Evolutionary conservation across 2,888 invertebrate genomes (phyloP), one percentile per base, ranked within the genome.

Genomic region (Melinaea marsaeus): DNA sequence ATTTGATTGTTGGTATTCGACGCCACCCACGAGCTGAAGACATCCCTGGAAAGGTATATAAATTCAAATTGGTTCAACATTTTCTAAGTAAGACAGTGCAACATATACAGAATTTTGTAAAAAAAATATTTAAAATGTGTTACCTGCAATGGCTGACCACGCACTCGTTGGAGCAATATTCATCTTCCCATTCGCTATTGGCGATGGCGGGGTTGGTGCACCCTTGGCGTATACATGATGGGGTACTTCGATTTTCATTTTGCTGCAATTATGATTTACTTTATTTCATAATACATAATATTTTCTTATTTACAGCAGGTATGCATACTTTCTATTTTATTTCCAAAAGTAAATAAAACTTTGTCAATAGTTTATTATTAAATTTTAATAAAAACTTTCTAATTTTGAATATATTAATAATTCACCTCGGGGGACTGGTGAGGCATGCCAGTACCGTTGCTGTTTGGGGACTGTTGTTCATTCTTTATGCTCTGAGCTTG

Each of bases 111-210:
- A 51, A 34, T 35, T 37, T 11, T 35, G 13, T n/a, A 46, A 13
- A 60, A 13, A 42, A 3, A 33, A 55, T 45, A 55, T 33, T 47
- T 56, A 22, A 22, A 22, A 22, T 22, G 22, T 46, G 2, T 74
- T 81, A 91, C 94, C 97, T 95, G 94, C 98, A 98, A 88, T 98
- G 98, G 85, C 95, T 96, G 83, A 98, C 97, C 71, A 98, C 98
- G 90, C 98, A 98, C 87, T 98, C 97, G 88, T 97, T 98, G 88
- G 97, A 97, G 92, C 98, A 98, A 86, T 98, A 98, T 85, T 98
- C 98, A 83, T 97, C 97, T 85, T 98, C 98, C 98, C 98, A 98
- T 88, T 97, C 97, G 70, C 95, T 95, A 91, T 96, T 97, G 72
- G 96, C 94, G 76, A 97, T 95, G 70, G 98, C 97, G 55, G 95